phyloP scores from a whole-genome alignment of 1,140 invertebrate genomes.

The Drosophila pruinosa region DNA sequence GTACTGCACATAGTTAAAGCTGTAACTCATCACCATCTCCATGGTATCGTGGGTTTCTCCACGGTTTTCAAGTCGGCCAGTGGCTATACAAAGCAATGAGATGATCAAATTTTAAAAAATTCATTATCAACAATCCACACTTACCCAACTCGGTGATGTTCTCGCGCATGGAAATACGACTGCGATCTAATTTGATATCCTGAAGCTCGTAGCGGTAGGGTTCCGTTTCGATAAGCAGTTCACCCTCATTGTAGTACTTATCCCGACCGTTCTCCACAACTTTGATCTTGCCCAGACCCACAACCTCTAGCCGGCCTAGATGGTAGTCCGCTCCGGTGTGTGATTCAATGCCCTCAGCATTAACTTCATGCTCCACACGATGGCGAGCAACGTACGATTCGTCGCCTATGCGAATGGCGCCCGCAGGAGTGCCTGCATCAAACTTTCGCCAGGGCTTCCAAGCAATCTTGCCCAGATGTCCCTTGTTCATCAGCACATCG shows the following conservation, averaged over 20 bases:
- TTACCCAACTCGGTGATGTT: conserved; percentile 84
- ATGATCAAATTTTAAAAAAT: not conserved
- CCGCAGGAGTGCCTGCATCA: conserved; percentile 84
- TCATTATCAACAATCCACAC: not conserved
- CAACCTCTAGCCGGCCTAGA: conserved; percentile 87
- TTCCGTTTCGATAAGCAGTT: conserved; percentile 90
- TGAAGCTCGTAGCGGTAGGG: conserved; percentile 89
- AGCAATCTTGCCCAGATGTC: conserved; percentile 88
- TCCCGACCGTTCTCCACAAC: conserved; percentile 86
- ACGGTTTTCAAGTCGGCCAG: conserved; percentile 86
- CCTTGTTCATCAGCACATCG: conserved; percentile 90
- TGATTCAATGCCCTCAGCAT: conserved; percentile 42
- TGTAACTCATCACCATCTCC: conserved; percentile 88
- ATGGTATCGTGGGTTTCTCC: conserved; percentile 84
- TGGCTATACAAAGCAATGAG: conserved; percentile 68
- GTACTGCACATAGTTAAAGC: conserved; percentile 87
- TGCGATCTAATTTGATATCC: conserved; percentile 85
- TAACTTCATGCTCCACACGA: conserved; percentile 59
- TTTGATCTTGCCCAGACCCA: conserved; percentile 86
- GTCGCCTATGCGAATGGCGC: conserved; percentile 86
- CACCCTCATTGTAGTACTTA: conserved; percentile 86
- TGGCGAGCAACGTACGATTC: conserved; percentile 84
- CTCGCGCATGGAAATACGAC: conserved; percentile 84
- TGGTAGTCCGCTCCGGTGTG: conserved; percentile 82
- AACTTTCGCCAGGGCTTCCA: conserved; percentile 90